Percentiles rank a stretch among this genome's conserved stretches.
These are phyloP conservation scores for Acanthisitta chloris DNA, from an alignment of 2,113 vertebrate genomes.

Conservation along the genomic window DNA sequence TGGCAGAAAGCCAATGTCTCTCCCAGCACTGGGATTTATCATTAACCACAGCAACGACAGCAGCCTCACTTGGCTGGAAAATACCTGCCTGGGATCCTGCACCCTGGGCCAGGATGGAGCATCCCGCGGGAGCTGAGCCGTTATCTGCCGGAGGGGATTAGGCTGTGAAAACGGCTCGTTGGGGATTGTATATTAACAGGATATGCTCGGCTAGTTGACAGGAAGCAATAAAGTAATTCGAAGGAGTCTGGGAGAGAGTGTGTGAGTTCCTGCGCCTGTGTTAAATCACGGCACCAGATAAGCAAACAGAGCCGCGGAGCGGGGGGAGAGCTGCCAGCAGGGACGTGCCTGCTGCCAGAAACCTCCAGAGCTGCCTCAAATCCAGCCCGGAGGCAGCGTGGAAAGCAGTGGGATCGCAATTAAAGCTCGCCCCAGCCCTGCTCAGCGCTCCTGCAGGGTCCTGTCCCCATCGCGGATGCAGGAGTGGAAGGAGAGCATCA, in stretches of 20 bases:
- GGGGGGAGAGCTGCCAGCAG: not conserved
- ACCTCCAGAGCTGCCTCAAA: not conserved
- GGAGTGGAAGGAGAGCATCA: fast-evolving
- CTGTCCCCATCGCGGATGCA: fast-evolving
- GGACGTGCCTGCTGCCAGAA: not conserved
- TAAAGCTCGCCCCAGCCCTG: not conserved
- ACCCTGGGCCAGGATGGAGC: not conserved
- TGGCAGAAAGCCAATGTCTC: not conserved
- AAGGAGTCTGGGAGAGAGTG: conserved; percentile 48
- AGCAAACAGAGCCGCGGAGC: conserved; percentile 39
- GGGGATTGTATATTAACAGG: conserved; percentile 60
- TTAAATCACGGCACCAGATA: conserved; percentile 50
- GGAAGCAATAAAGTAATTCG: conserved; percentile 68
- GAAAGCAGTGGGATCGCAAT: not conserved
- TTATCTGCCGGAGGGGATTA: conserved; percentile 45
- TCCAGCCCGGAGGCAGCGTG: not conserved
- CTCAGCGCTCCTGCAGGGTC: not conserved
- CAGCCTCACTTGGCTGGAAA: not conserved
- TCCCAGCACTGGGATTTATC: not conserved
- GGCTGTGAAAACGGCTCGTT: not conserved
- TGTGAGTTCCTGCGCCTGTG: conserved; percentile 56
- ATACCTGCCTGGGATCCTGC: not conserved
- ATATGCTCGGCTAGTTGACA: conserved; percentile 52
- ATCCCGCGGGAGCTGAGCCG: not conserved
- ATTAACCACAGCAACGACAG: not conserved